Base-by-base conservation (phyloP, 2,888 invertebrate species). In the Apodemia mormo region DNA sequence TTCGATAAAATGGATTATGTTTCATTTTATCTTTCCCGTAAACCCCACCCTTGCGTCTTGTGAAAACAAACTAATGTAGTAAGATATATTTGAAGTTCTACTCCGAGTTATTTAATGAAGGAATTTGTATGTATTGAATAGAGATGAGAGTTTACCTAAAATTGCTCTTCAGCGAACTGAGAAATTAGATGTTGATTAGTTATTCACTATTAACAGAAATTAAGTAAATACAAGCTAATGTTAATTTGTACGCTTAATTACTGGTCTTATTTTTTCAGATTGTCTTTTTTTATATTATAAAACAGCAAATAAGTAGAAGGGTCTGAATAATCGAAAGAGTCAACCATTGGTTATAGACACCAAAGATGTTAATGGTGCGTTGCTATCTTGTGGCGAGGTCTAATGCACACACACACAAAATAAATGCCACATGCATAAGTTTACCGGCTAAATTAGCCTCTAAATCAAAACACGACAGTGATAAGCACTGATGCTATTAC, bases 1-100 rank as follows among this genome's bases (percentile, higher is more conserved):
- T 84, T 82, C 82, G 80, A 84, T 85, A 82, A 84, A 85, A 82
- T 81, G 79, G 79, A 85, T 82, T 82, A 80, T 79, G 74, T 77
- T 78, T 77, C 76, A 76, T 76, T 73, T 70, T 74, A 74, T 76
- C 76, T 72, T 58, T 72, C 37, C 54, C 65, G 67, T 64, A 30
- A 65, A 69, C 67, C 45, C 68, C 43, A n/a, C 52, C n/a, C 52
- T 52, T 52, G 52, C 52, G 14, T 52, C 33, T 61, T 61, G 30
- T 14, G 52, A 61, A 61, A 61, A 61, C 33, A 61, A 61, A 52
- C 52, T n/a, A 52, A 52, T 52, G 52, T 52, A 52, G n/a, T 52
- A 52, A 61, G 30, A 61, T 30, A 61, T 64, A 33, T 64, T 64
- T 64, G 64, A 64, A 64, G n/a, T 64, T 64, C 64, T 37, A 37